Evolutionary conservation across 1,140 invertebrate genomes (phyloP).

Genomic region (Elymnias hypermnestra): DNA sequence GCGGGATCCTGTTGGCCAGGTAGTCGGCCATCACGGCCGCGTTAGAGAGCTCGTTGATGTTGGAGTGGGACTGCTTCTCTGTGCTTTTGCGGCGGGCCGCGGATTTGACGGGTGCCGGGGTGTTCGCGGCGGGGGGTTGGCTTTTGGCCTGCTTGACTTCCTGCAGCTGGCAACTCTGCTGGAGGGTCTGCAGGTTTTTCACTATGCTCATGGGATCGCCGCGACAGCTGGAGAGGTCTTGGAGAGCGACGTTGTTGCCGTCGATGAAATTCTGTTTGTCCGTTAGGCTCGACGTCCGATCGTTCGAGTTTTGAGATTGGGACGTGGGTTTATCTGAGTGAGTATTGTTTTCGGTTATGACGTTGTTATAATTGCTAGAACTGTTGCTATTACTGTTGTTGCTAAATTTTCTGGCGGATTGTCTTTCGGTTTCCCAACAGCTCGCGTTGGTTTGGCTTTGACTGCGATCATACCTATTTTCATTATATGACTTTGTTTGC

Average conservation of each 20-base stretch:
- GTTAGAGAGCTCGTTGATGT: conserved; percentile 74
- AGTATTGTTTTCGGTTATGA: conserved; percentile 73
- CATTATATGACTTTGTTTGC: conserved; percentile 77
- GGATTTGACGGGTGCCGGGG: conserved; percentile 43
- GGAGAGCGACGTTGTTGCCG: conserved; percentile 77
- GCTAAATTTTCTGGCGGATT: conserved; percentile 57
- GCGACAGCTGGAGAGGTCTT: conserved; percentile 83
- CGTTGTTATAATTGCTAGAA: conserved; percentile 50
- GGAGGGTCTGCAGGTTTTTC: conserved; percentile 82
- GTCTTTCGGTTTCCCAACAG: conserved; percentile 71
- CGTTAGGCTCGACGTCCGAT: conserved; percentile 38
- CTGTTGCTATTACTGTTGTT: conserved; percentile 58
- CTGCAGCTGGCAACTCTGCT: conserved; percentile 79
- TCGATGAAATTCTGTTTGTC: conserved; percentile 66
- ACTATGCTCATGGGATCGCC: conserved; percentile 86
- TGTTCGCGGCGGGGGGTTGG: conserved; percentile 37
- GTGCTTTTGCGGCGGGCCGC: conserved; percentile 73
- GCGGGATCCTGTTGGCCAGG: conserved; percentile 79
- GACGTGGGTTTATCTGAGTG: conserved; percentile 54
- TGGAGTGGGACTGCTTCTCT: conserved; percentile 70
- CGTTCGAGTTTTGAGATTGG: conserved; percentile 42
- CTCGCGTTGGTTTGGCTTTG: conserved; percentile 63
- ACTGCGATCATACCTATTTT: conserved; percentile 79
- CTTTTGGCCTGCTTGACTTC: conserved; percentile 68
- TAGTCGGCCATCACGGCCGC: conserved; percentile 76